Evolutionary conservation across 2,113 vertebrate genomes (phyloP), one percentile per base, ranked within the genome.

Genomic region (Scytalopus superciliaris): DNA sequence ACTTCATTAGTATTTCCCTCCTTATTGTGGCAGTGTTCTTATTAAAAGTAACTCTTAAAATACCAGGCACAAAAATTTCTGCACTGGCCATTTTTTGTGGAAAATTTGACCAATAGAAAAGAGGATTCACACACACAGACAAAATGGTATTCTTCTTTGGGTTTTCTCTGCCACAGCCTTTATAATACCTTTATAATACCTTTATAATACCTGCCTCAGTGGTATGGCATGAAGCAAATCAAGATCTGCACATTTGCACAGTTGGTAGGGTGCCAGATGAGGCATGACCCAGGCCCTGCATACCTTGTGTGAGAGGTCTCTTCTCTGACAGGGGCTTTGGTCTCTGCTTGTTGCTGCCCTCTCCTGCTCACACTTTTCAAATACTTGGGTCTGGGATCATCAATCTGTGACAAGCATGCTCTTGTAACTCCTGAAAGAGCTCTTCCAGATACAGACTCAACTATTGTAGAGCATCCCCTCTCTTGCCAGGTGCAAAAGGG

Each of bases 271-370:
- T 63, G 31, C 8, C 57, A 76, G 39, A 53, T 62, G 35, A 57
- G 28, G 31, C 15, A 62, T 4, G 6, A 79, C 25, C 66, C 62
- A 40, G 19, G 44, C 12, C 35, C 47, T 37, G 56, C 33, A 82
- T 13, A 68, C 10, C 22, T 44, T 55, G 6, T 19, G 27, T 11
- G 23, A 44, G 24, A 73, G 5, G 8, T 79, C 21, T 49, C 16
- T 53, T 13, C 55, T 16, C 33, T 52, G 28, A 59, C 68, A 55
- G 4, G 50, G 33, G 9, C 18, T 89, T 90, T 53, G 16, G 33
- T 64, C 15, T 52, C 60, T 88, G 79, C 66, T 78, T 93, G 40
- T 25, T 94, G 89, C 91, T 95, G 92, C 81, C 74, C 75, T 88
- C 86, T 93, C 88, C 90, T 83, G 79, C 76, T 92, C 83, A 77